Conservation (phyloP, 2,888 invertebrate species). For the Oasisia sp. region DNA sequence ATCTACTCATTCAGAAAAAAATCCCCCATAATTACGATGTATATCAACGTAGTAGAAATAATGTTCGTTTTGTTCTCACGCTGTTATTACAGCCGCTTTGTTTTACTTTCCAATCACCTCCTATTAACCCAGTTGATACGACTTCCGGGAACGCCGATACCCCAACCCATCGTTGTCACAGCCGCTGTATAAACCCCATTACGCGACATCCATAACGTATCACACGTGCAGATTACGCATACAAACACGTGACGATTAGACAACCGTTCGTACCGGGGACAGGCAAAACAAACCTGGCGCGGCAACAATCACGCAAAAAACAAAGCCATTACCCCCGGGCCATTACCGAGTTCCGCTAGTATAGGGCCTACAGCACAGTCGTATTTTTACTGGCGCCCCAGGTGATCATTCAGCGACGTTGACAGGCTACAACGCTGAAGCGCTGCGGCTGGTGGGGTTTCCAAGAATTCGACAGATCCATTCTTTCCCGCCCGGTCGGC, state of each 20-base stretch:
- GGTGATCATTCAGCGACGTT: background rate
- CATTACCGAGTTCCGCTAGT: slow-evolving; percentile 7
- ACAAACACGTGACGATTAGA: background rate
- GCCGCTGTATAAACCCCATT: background rate
- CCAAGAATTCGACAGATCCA: slow-evolving; percentile 17
- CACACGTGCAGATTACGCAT: background rate
- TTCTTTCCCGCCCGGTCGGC: background rate
- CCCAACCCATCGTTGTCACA: background rate
- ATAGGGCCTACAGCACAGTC: background rate
- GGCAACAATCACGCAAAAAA: background rate
- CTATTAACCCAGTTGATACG: background rate
- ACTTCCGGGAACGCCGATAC: background rate
- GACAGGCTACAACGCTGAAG: background rate
- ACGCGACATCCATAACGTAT: background rate
- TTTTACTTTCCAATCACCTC: background rate
- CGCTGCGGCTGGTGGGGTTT: background rate
- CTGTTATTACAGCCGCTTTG: background rate
- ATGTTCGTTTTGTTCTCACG: slow-evolving; percentile 9
- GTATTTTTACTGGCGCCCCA: background rate
- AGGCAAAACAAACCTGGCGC: background rate
- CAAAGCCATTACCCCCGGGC: background rate
- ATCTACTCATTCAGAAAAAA: background rate
- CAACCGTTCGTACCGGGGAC: background rate
- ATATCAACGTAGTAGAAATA: background rate
- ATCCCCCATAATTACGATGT: background rate